Evolutionary conservation across 2,113 vertebrate genomes (phyloP), one percentile per base, ranked within the genome.

Genomic region (Cyphomyrus plagiostoma): DNA sequence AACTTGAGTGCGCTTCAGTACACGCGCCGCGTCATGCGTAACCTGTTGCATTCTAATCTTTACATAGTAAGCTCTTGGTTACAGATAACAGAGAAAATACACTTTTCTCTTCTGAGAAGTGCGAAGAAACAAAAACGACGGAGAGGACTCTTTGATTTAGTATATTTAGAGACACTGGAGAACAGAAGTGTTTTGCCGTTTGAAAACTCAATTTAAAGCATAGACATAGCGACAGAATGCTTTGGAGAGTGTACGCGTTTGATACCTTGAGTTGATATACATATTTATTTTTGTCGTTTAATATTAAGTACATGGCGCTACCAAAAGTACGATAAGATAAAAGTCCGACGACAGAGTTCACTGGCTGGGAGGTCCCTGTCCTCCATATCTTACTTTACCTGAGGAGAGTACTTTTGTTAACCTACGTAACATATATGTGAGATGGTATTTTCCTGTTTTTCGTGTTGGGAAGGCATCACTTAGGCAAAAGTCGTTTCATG

Each of bases 381-480:
- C 35, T 89, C 11, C 21, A 23, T 92, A 93, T 58, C 48, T 48
- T 86, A 62, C 91, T 21, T 90, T 90, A 91, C 90, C 92, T 35
- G 88, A 70, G 92, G 91, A 90, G 92, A 94, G 93, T 92, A 92
- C 92, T 90, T 92, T 91, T 89, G 85, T 56, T 88, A 88, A 85
- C 19, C 35, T 17, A 88, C 89, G 91, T 90, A 89, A 74, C 90
- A 52, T n/a, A 62, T 89, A 42, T n/a, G 93, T 93, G 94, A 95
- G 91, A 95, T 94, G 95, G 62, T 94, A 89, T 89, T 74, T 89
- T 88, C 89, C 56, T 53, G 62, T 85, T 89, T 42, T 53, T 89
- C 62, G 80, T 58, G 89, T 88, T 93, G 93, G 92, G 91, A 92
- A 92, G 94, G 94, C 52, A 91, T 94, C 74, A 95, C 93, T 46